These are phyloP conservation scores for Tenthredo notha DNA, from an alignment of 2,888 invertebrate genomes.

Conservation along the genomic window DNA sequence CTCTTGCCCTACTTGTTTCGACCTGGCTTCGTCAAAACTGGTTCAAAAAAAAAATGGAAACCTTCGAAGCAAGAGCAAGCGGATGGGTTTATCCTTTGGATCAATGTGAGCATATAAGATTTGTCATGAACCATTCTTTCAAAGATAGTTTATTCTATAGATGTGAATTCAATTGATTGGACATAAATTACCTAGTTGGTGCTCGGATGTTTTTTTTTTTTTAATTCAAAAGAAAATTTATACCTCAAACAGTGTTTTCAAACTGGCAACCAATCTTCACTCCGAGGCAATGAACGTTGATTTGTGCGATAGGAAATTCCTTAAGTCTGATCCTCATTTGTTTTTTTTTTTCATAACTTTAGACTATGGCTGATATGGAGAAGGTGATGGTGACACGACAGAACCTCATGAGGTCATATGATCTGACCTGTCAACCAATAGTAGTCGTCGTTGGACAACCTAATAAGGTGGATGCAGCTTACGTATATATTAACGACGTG, in stretches of 20 bases:
- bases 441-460: conserved; percentile 50
- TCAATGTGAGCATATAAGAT: conserved; percentile 18
- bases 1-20: conserved; percentile 53
- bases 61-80: conserved; percentile 50
- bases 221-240: neutral
- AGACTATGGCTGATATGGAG: conserved; percentile 39
- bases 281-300: neutral
- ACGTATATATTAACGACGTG: conserved; percentile 45
- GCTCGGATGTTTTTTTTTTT: neutral
- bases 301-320: neutral
- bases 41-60: conserved; percentile 42
- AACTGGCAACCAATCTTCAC: neutral
- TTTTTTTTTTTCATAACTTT: neutral
- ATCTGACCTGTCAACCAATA: conserved; percentile 50
- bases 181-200: neutral
- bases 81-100: conserved; percentile 43
- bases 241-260: neutral
- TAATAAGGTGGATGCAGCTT: conserved; percentile 17
- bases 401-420: neutral
- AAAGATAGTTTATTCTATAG: neutral
- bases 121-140: neutral
- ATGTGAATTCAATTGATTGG: neutral
- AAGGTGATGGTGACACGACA: neutral
- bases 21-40: conserved; percentile 45
- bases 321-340: neutral